phyloP scores from a whole-genome alignment of 2,797 vertebrate genomes.

The Artibeus lituratus region DNA sequence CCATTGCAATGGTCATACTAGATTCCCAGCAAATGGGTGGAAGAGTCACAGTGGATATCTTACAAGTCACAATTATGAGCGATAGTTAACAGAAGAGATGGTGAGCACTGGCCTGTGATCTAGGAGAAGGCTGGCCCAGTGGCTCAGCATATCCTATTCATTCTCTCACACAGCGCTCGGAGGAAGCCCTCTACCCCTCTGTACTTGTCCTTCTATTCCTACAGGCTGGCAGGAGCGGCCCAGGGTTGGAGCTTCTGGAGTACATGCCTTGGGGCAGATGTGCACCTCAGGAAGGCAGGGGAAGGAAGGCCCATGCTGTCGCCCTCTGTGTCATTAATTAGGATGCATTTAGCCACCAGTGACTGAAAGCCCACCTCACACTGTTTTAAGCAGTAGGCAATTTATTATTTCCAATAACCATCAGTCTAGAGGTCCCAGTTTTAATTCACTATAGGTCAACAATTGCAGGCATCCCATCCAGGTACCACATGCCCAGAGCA shows the following conservation, averaged over 20 bases:
- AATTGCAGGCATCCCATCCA: not conserved
- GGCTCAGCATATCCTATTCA: not conserved
- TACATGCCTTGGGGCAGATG: not conserved
- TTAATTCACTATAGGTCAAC: not conserved
- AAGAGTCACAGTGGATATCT: not conserved
- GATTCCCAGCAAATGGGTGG: constrained; percentile 6
- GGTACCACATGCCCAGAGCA: not conserved
- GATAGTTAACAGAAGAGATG: not conserved
- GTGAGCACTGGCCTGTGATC: not conserved
- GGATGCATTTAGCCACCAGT: not conserved
- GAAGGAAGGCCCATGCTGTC: not conserved
- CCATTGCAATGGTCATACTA: not conserved
- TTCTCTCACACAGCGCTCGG: not conserved
- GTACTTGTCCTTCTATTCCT: not conserved
- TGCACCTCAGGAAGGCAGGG: not conserved
- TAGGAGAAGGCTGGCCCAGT: not conserved
- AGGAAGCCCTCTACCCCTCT: not conserved
- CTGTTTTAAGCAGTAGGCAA: not conserved
- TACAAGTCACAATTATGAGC: not conserved
- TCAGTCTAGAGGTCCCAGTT: not conserved
- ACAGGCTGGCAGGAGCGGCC: not conserved
- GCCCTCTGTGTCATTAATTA: not conserved
- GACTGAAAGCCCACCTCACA: not conserved
- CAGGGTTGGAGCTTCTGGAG: not conserved
- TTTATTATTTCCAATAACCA: not conserved